A percentile compares a stretch with the other conserved stretches of the same genome.
phyloP scores from a whole-genome alignment of 2,888 invertebrate species.

The Hyppa rectilinea region DNA sequence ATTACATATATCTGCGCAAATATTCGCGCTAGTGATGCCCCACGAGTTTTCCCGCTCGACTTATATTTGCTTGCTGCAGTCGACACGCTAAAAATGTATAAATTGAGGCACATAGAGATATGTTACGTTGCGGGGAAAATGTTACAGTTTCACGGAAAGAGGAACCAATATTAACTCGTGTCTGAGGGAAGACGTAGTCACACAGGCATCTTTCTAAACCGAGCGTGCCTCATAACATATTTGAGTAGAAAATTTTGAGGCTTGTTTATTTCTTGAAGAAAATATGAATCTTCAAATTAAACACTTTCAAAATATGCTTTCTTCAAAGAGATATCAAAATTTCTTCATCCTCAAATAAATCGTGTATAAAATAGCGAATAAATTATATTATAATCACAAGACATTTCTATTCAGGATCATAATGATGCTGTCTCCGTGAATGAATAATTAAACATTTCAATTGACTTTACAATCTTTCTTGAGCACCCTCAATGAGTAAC shows the following conservation, averaged over 20 bases:
- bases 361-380: constrained; percentile 22
- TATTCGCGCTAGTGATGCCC: constrained; percentile 54
- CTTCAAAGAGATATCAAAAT: not conserved
- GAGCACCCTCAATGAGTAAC: constrained; percentile 29
- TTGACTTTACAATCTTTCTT: constrained; percentile 25
- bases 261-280: constrained; percentile 3
- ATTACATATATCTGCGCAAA: constrained; percentile 56
- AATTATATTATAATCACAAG: constrained; percentile 16
- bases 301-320: not conserved
- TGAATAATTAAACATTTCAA: constrained; percentile 42
- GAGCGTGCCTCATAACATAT: constrained; percentile 25
- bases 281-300: not conserved
- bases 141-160: constrained; percentile 31
- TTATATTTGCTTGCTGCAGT: constrained; percentile 42
- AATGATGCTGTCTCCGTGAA: constrained; percentile 21
- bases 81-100: constrained; percentile 48
- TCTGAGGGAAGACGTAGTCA: constrained; percentile 2
- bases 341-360: not conserved
- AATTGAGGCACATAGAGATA: constrained; percentile 27
- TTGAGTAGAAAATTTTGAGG: constrained; percentile 14
- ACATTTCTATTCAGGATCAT: constrained; percentile 36
- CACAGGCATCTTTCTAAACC: constrained; percentile 23
- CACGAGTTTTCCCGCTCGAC: constrained; percentile 26
- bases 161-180: constrained; percentile 43
- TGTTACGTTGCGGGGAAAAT: constrained; percentile 26